phyloP scores from a whole-genome alignment of 2,888 invertebrate species.

The Xanthia togata region DNA sequence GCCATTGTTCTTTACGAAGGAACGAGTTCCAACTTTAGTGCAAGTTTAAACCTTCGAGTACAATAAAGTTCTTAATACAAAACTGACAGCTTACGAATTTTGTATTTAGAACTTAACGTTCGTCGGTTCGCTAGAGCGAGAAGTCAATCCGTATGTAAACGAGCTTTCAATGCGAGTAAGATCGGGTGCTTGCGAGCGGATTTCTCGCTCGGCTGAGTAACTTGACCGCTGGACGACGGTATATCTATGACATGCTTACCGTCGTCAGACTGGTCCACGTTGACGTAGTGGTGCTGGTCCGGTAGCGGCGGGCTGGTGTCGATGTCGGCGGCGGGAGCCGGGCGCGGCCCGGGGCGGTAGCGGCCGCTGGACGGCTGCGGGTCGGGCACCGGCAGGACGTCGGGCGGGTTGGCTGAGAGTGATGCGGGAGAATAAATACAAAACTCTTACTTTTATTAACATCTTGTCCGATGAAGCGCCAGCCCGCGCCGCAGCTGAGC shows the following conservation, averaged over 20 bases:
- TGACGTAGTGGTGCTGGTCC: slow-evolving; percentile 31
- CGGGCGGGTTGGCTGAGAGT: slow-evolving; percentile 33
- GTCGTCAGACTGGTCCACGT: slow-evolving; percentile 56
- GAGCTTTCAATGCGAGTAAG: neutral
- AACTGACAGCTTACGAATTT: neutral
- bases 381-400: slow-evolving; percentile 22
- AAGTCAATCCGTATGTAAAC: neutral
- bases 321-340: neutral
- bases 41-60: neutral
- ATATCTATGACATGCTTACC: slow-evolving; percentile 12
- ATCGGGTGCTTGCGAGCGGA: neutral
- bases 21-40: neutral
- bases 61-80: neutral
- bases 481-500: no score
- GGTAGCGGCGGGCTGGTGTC: slow-evolving; percentile 20
- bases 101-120: neutral
- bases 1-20: no score
- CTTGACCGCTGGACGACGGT: neutral
- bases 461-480: no score
- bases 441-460: neutral
- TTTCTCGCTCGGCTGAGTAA: neutral
- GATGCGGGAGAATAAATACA: neutral
- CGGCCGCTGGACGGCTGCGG: slow-evolving; percentile 25
- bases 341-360: slow-evolving; percentile 15
- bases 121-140: neutral